Base-by-base conservation (phyloP, 92 coral and sea anemone genomes). In the Porites cylindrica region DNA sequence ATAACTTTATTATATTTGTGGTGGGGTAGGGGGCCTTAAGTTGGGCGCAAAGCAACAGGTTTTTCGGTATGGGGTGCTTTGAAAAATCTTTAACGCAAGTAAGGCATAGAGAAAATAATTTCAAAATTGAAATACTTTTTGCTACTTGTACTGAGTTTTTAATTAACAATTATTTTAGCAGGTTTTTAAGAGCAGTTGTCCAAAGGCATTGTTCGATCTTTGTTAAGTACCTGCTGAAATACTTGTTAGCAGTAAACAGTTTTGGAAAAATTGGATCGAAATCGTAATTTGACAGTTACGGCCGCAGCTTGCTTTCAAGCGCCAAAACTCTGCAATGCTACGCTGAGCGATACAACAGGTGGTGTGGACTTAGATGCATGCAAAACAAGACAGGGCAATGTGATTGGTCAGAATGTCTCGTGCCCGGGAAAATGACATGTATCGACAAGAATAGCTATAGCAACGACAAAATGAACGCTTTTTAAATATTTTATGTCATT, bases 401-500 rank as follows among this genome's bases (percentile, higher is more conserved):
- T 63, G 24, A 83, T 83, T 83, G 87, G 87, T 83, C 51, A 10
- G 63, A n/a, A 47, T 63, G 24, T 24, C 63, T 10, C 52, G 24
- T 50, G 53, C 62, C 71, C 65, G 64, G 51, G 73, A 83, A 59
- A 51, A 63, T 64, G n/a, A 16, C 63, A 63, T 19, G 80, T 13
- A 32, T 64, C 66, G 63, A 62, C 56, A 82, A 50, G 54, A 63
- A 58, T 73, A 18, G 56, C 56, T 74, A 83, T 74, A 24, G 51
- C 59, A 83, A 83, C 87, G 54, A n/a, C 51, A 21, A 26, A 75
- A 29, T 73, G 13, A 73, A 83, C 74, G 87, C 87, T 59, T 72
- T 64, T 50, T 83, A 60, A 83, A 83, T 83, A 83, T 73, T 83
- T 73, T 64, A 83, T 83, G 72, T 65, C 50, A 61, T 47, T 74